phyloP scores from a whole-genome alignment of 2,888 invertebrate species.

The Drosophila helvetica region DNA sequence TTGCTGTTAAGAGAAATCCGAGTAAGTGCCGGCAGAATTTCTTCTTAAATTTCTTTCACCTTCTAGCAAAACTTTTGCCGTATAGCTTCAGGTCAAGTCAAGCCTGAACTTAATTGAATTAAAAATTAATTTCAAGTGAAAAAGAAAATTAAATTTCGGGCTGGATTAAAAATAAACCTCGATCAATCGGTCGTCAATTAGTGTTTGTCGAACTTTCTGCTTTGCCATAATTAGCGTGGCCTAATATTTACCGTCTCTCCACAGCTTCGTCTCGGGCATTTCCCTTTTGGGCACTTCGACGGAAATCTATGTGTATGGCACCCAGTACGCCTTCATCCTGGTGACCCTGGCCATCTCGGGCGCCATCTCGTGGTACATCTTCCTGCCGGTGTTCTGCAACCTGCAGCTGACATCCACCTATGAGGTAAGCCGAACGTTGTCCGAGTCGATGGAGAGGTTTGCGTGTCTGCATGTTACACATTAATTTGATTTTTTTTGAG shows the following conservation, averaged over 20 bases:
- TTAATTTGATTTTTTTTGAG: constrained; percentile 28
- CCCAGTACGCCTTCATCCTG: constrained; percentile 88
- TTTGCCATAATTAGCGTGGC: constrained; percentile 23
- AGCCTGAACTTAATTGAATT: constrained; percentile 28
- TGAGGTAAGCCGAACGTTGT: constrained; percentile 85
- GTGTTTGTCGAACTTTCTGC: constrained; percentile 19
- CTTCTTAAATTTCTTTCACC: neutral
- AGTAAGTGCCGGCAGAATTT: neutral
- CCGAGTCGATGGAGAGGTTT: constrained; percentile 8
- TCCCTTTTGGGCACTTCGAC: constrained; percentile 91
- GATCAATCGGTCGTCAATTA: constrained; percentile 47
- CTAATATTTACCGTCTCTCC: constrained; percentile 2
- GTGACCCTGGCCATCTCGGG: constrained; percentile 82
- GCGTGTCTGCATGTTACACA: constrained; percentile 32
- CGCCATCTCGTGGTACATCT: constrained; percentile 86
- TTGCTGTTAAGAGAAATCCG: neutral
- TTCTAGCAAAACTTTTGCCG: constrained; percentile 3
- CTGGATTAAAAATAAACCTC: constrained; percentile 23
- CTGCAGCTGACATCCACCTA: constrained; percentile 90
- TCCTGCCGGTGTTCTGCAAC: constrained; percentile 89
- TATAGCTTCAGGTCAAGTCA: constrained; percentile 5
- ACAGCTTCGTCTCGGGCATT: constrained; percentile 90
- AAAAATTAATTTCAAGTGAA: constrained; percentile 8
- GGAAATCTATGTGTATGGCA: constrained; percentile 91
- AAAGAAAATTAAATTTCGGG: constrained; percentile 7